phyloP scores from a whole-genome alignment of 1,140 invertebrate species.

The Penaeus vannamei region DNA sequence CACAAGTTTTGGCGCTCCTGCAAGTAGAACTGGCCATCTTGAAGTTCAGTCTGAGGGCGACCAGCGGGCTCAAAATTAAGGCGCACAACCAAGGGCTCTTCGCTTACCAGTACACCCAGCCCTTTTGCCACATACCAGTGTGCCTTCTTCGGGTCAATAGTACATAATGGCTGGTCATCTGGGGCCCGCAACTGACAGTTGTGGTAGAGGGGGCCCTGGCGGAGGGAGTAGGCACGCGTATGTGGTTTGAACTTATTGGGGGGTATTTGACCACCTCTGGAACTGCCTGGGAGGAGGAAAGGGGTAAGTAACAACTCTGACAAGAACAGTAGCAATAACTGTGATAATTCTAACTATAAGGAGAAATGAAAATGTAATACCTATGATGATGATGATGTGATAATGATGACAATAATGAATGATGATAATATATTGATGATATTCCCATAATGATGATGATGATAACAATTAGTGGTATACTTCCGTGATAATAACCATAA shows the following conservation, averaged over 20 bases:
- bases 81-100: conserved; percentile 82
- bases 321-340: background rate
- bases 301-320: background rate
- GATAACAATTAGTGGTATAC: too few species aligned
- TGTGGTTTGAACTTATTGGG: conserved; percentile 14
- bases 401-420: background rate
- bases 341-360: background rate
- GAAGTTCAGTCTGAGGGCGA: conserved; percentile 79
- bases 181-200: conserved; percentile 86
- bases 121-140: conserved; percentile 81
- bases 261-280: background rate
- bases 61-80: conserved; percentile 87
- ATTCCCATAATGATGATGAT: too few species aligned
- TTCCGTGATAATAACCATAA: background rate
- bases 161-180: conserved; percentile 84
- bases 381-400: background rate
- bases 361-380: background rate
- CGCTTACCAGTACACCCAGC: conserved; percentile 77
- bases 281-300: background rate
- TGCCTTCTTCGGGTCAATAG: conserved; percentile 86
- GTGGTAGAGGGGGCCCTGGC: conserved; percentile 82
- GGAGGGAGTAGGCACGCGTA: conserved; percentile 71
- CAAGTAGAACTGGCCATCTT: conserved; percentile 71
- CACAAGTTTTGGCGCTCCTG: conserved; percentile 84
- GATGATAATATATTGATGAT: too few species aligned